Conservation (phyloP, 2,113 vertebrate species). For the Tinamus guttatus region DNA sequence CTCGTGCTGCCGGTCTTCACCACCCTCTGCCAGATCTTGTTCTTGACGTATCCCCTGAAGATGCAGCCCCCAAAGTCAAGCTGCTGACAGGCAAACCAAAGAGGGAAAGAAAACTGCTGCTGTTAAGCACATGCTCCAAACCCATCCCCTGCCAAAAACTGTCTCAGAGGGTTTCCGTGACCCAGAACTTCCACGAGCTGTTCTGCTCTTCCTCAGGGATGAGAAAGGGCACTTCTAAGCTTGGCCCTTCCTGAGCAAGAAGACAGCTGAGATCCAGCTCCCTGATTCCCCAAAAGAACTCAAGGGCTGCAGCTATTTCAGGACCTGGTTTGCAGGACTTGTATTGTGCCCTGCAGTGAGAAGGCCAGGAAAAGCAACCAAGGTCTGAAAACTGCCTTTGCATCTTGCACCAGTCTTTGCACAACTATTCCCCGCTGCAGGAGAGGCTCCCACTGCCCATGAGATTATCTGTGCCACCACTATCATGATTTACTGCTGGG, state of each 20-base stretch:
- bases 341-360: rapidly evolving
- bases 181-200: rapidly evolving
- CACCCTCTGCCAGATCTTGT: not conserved
- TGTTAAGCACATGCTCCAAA: rapidly evolving
- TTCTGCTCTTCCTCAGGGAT: rapidly evolving
- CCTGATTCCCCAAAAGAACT: not conserved
- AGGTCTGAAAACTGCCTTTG: not conserved
- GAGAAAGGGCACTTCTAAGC: not conserved
- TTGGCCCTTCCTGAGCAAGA: not conserved
- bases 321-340: not conserved
- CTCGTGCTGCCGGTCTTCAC: not conserved
- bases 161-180: not conserved
- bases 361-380: not conserved
- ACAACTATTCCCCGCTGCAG: not conserved
- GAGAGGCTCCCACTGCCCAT: not conserved
- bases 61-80: rapidly evolving
- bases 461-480: not conserved
- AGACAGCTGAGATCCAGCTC: not conserved
- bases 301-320: not conserved
- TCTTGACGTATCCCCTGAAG: not conserved
- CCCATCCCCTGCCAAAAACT: not conserved
- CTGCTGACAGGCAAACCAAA: not conserved
- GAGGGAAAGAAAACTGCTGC: not conserved
- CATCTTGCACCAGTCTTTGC: not conserved
- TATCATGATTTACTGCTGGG: not conserved